These are phyloP conservation scores for Coelogynopora nodosa DNA, from an alignment of 2,888 invertebrate species.

Conservation along the genomic window DNA sequence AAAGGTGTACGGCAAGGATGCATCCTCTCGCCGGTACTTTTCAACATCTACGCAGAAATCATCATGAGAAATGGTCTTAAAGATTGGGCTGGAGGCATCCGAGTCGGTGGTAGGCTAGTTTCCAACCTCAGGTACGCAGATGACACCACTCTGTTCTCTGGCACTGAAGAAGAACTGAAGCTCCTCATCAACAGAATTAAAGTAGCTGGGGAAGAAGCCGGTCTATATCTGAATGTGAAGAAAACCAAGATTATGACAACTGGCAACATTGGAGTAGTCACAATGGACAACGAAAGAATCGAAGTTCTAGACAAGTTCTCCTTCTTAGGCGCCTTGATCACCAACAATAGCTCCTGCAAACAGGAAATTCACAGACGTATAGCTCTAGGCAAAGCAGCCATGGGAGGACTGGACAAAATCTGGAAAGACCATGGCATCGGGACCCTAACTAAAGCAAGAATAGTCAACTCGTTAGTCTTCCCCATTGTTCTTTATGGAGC, in stretches of 20 bases:
- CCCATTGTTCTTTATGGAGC: background rate
- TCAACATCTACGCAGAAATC: background rate
- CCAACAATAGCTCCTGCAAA: background rate
- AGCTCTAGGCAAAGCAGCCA: background rate
- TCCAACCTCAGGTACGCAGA: background rate
- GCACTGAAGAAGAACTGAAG: background rate
- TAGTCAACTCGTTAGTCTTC: background rate
- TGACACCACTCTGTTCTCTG: background rate
- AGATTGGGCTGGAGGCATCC: background rate
- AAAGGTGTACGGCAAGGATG: background rate
- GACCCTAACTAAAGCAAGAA: background rate
- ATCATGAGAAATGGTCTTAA: background rate
- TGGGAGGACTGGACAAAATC: background rate
- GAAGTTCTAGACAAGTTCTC: background rate
- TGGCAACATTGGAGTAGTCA: background rate
- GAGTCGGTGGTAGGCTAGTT: background rate
- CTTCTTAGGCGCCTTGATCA: background rate
- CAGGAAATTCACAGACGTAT: background rate
- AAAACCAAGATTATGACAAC: constrained; percentile 28
- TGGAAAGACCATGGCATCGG: background rate
- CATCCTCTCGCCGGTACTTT: constrained; percentile 1
- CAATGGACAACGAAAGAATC: background rate
- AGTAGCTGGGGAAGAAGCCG: background rate
- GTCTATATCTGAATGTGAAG: background rate
- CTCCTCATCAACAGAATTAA: background rate